Base-by-base conservation (phyloP, 2,113 vertebrate genomes). In the Eidolon helvum region DNA sequence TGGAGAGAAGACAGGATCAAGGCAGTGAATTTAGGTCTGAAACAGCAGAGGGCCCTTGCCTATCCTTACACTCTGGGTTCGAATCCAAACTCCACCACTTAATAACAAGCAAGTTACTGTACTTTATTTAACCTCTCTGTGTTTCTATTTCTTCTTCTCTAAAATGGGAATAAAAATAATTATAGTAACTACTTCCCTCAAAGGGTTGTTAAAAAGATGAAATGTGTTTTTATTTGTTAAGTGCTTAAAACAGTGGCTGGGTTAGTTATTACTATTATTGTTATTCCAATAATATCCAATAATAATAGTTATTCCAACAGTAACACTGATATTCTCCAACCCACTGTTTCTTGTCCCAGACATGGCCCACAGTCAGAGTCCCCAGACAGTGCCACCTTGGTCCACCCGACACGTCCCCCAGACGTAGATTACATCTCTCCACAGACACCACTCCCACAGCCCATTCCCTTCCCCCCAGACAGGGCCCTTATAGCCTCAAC, bases 221-320 rank as follows among this genome's bases (percentile, higher is more conserved):
- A 96, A 90, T 95, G 80, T 94, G 33, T 85, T 94, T 96, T 90
- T 96, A 94, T 93, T 88, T 92, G 84, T 85, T 16, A 97, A 95
- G 59, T 94, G 78, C 90, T 94, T 93, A 89, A 92, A 90, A 86
- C 35, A 90, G 77, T 59, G 45, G 63, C 87, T 92, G 63, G 43
- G 84, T 87, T 90, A 87, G 40, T 92, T 61, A 79, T 63, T 43
- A 61, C 24, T 35, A 87, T 45, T 87, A 63, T 50, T 86, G 30
- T 96, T 83, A 93, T 45, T 77, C 35, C 83, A 94, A 19, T 71
- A 77, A 92, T 18, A 72, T 43, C 59, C 79, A 83, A 59, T 92
- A 84, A 90, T 63, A 95, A 80, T 74, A 65, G 9, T 92, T 95
- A 83, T 74, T 91, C 68, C 45, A 87, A 86, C 33, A 94, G 75